Percentiles rank a stretch among this genome's conserved stretches.
Evolutionary conservation across 30 jellyfish, hydroid and myxozoan species (phyloP).

Genomic region (Turritopsis rubra): DNA sequence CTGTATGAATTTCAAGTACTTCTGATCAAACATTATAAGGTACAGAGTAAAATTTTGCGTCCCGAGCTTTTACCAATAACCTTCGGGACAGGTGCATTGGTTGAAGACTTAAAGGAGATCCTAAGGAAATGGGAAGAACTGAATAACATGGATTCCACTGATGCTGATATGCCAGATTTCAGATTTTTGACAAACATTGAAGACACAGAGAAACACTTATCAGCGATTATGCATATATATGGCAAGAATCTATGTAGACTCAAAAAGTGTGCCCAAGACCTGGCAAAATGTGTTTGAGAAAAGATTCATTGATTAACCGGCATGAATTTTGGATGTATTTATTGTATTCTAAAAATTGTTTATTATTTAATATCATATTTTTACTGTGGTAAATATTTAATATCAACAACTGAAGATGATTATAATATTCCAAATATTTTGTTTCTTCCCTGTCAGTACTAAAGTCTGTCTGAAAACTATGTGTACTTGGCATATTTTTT

Average conservation of each 20-base stretch:
- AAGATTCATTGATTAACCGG: not conserved
- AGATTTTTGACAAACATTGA: not conserved
- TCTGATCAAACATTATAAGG: not conserved
- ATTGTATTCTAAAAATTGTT: no score
- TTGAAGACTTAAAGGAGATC: not conserved
- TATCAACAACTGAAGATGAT: no score
- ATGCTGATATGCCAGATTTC: not conserved
- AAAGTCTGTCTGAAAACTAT: no score
- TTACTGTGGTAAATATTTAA: not conserved
- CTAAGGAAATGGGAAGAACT: not conserved
- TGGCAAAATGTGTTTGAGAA: not conserved
- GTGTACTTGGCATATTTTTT: no score
- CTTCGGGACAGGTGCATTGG: not conserved
- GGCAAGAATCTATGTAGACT: not conserved
- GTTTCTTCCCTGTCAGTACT: no score
- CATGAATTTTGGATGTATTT: not conserved
- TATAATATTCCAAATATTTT: no score
- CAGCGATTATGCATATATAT: not conserved
- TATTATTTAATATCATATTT: not conserved
- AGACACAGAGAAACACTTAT: not conserved
- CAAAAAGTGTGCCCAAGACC: not conserved
- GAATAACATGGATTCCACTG: not conserved
- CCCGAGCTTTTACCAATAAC: not conserved
- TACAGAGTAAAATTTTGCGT: not conserved
- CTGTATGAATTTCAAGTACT: not conserved